Conservation (phyloP, 2,113 vertebrate species). For the Arothron firmamentum region DNA sequence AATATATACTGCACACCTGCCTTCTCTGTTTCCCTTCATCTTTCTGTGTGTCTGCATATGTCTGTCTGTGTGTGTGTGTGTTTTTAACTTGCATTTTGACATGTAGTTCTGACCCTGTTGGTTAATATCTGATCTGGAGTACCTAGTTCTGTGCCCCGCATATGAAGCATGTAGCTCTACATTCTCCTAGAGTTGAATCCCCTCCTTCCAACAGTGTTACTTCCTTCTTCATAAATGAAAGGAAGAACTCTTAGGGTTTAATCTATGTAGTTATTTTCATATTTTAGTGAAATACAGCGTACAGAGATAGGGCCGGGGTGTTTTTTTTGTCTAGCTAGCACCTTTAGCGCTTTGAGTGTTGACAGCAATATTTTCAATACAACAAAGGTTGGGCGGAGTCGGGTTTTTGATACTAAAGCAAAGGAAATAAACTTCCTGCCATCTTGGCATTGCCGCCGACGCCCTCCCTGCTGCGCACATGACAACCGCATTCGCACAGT, state of each 20-base stretch:
- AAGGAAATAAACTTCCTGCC: too few relatives aligned
- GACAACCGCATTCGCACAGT: too few relatives aligned
- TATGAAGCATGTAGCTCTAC: conserved; percentile 83
- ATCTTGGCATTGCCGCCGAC: too few relatives aligned
- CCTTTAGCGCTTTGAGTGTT: not conserved
- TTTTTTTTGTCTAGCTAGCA: not conserved
- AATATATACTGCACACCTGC: conserved; percentile 38
- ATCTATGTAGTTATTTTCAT: not conserved
- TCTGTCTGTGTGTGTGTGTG: conserved; percentile 24
- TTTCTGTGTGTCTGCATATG: conserved; percentile 29
- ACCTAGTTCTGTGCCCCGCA: conserved; percentile 81
- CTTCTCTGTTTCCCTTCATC: conserved; percentile 30
- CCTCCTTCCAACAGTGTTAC: not conserved
- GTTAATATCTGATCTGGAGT: conserved; percentile 87
- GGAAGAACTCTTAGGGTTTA: not conserved
- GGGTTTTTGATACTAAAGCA: too few relatives aligned
- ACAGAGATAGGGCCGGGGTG: too few relatives aligned
- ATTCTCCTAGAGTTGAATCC: conserved; percentile 40
- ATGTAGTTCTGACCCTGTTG: conserved; percentile 83
- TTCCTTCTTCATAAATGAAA: not conserved
- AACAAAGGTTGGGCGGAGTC: too few relatives aligned
- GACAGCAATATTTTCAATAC: not conserved
- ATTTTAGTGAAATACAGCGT: not conserved
- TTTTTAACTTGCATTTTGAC: conserved; percentile 67
- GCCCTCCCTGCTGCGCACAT: too few relatives aligned